phyloP scores from a whole-genome alignment of 2,113 vertebrate genomes.

The Sinocyclocheilus anophthalmus region DNA sequence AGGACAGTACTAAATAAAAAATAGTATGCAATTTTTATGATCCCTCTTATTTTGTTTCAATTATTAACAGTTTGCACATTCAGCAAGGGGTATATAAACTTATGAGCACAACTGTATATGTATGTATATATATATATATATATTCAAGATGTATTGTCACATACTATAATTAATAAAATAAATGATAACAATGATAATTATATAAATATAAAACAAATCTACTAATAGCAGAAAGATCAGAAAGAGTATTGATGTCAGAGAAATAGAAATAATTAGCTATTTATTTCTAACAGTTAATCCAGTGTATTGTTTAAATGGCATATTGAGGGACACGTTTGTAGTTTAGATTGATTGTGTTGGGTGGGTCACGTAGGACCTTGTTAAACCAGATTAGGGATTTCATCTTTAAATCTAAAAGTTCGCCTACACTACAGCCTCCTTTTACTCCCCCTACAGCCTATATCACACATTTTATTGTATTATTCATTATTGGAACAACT shows the following conservation, averaged over 20 bases:
- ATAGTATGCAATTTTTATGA: too few relatives aligned
- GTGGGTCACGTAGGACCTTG: neutral
- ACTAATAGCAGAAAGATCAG: neutral
- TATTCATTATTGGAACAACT: neutral
- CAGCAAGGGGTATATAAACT: too few relatives aligned
- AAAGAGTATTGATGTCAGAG: neutral
- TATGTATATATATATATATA: neutral
- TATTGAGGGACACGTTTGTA: neutral
- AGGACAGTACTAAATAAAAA: too few relatives aligned
- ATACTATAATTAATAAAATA: too few relatives aligned
- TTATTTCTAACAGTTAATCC: neutral
- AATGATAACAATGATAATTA: too few relatives aligned
- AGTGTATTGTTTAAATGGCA: neutral
- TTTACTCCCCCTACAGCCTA: neutral
- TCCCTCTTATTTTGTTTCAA: too few relatives aligned
- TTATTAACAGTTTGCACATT: too few relatives aligned
- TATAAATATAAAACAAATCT: too few relatives aligned
- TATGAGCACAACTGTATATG: too few relatives aligned
- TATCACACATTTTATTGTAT: neutral
- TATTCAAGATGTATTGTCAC: too few relatives aligned
- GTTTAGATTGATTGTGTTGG: neutral
- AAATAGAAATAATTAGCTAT: neutral
- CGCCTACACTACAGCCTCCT: neutral
- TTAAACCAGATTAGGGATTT: constrained; percentile 9
- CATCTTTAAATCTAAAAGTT: constrained; percentile 21